Evolutionary conservation across 2,113 vertebrate genomes (phyloP).

Genomic region (Crotalus viridis): DNA sequence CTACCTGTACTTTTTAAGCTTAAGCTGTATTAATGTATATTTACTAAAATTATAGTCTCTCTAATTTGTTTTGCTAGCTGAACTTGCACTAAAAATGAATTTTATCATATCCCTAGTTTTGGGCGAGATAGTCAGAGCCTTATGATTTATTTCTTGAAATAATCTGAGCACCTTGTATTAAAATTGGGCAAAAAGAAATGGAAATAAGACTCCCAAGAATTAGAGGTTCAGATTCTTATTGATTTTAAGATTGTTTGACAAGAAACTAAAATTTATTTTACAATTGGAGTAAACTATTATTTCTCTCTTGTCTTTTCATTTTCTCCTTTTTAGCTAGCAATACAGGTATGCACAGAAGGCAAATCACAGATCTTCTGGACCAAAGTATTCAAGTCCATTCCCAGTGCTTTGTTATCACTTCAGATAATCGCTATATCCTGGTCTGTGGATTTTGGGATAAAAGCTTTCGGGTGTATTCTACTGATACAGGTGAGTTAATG

Average conservation of each 20-base stretch:
- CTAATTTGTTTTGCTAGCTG: background rate
- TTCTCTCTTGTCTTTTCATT: background rate
- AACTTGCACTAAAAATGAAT: background rate
- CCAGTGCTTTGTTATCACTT: constrained; percentile 93
- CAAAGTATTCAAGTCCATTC: constrained; percentile 95
- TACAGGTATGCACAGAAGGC: constrained; percentile 86
- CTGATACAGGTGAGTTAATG: constrained; percentile 84
- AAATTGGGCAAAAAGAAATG: background rate
- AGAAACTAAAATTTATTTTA: constrained; percentile 15
- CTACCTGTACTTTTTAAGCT: background rate
- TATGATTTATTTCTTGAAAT: background rate
- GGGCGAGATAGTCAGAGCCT: background rate
- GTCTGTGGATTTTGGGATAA: constrained; percentile 99
- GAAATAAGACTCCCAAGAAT: background rate
- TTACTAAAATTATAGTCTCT: background rate
- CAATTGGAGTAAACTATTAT: background rate
- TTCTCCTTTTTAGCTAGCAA: constrained; percentile 79
- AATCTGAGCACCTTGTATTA: background rate
- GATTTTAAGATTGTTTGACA: constrained; percentile 14
- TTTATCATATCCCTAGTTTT: background rate
- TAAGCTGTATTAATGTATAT: background rate
- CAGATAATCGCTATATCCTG: constrained; percentile 93
- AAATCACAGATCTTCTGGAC: constrained; percentile 95
- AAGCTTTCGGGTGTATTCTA: constrained; percentile 96
- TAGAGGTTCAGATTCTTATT: background rate